Evolutionary conservation across 2,797 vertebrate genomes (phyloP), one percentile per base, ranked within the genome.

Genomic region (Anolis apletophallus): DNA sequence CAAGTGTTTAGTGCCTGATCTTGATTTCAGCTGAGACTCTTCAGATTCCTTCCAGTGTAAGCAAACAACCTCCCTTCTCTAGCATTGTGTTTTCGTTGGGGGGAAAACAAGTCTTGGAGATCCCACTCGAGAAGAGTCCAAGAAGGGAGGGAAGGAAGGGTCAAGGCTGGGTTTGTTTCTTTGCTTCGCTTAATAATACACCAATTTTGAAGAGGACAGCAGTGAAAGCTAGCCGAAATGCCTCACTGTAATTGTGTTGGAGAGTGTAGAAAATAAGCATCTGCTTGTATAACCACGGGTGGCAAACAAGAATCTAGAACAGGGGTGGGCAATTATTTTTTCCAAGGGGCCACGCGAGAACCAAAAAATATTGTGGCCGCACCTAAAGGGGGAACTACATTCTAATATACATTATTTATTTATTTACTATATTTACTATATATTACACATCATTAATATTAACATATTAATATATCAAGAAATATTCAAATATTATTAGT

Each of bases 1-100:
- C 54, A 71, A 79, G 76, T 32, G 50, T 72, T 85, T 85, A 46
- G 52, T 7, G 21, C 16, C 26, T 32, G 34, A 34, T 72, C 34
- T 72, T 72, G 54, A 85, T 79, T 61, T 79, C 84, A 32, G 54
- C 46, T 46, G 34, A 46, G 76, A 85, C 46, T 1, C 26, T 71
- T 19, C 84, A 79, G 52, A 69, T 78, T 77, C 64, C 75, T 26
- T 67, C 11, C 34, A 23, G n/a, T 8, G 3, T 3, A 76, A 26
- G 54, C n/a, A 54, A 77, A 74, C 34, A 54, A 21, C 12, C 16
- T 34, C 23, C n/a, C 59, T n/a, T 50, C 40, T 77, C 57, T 52
- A 21, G 36, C 59, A 77, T 3, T 4, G 1, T 26, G 32, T 29
- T 26, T 69, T 40, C 32, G 74, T 8, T 55, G 13, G 9, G 19